Conservation (phyloP, 2,797 vertebrate genomes). For the Knipowitschia caucasica region DNA sequence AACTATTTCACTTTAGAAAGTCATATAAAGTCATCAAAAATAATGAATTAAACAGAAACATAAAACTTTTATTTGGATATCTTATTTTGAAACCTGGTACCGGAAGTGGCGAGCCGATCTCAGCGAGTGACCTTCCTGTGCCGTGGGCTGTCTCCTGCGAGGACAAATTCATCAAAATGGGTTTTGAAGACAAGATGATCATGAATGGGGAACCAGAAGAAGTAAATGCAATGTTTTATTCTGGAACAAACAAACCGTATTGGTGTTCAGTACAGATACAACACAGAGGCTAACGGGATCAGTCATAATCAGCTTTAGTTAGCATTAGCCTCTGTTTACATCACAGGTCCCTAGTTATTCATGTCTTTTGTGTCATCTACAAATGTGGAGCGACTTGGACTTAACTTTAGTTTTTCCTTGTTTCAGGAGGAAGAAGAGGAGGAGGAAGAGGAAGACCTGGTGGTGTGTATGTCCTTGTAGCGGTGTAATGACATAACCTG, state of each 20-base stretch:
- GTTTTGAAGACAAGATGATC: slow-evolving; percentile 76
- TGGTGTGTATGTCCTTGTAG: slow-evolving; percentile 64
- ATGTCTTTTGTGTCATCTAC: not conserved
- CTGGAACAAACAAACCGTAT: not conserved
- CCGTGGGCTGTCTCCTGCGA: not conserved
- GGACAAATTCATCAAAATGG: slow-evolving; percentile 59
- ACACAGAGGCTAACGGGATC: slow-evolving; percentile 3
- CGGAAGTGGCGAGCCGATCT: accelerated
- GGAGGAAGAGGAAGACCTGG: slow-evolving; percentile 74
- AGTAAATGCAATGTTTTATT: slow-evolving; percentile 25
- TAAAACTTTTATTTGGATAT: too few relatives aligned
- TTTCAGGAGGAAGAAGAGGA: slow-evolving; percentile 69
- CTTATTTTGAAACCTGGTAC: slow-evolving; percentile 11
- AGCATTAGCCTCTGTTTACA: slow-evolving; percentile 13
- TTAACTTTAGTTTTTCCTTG: slow-evolving; percentile 7
- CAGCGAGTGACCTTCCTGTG: slow-evolving; percentile 58
- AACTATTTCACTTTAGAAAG: too few relatives aligned
- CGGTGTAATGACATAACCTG: too few relatives aligned
- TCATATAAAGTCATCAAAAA: too few relatives aligned
- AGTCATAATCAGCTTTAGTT: slow-evolving; percentile 21
- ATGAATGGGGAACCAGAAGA: slow-evolving; percentile 74
- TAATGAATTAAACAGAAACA: too few relatives aligned
- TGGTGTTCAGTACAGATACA: not conserved
- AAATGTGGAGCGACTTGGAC: slow-evolving; percentile 6
- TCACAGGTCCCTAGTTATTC: not conserved